Evolutionary conservation across 2,113 vertebrate species (phyloP), one percentile per base, ranked within the genome.

Genomic region (Colinus virginianus): DNA sequence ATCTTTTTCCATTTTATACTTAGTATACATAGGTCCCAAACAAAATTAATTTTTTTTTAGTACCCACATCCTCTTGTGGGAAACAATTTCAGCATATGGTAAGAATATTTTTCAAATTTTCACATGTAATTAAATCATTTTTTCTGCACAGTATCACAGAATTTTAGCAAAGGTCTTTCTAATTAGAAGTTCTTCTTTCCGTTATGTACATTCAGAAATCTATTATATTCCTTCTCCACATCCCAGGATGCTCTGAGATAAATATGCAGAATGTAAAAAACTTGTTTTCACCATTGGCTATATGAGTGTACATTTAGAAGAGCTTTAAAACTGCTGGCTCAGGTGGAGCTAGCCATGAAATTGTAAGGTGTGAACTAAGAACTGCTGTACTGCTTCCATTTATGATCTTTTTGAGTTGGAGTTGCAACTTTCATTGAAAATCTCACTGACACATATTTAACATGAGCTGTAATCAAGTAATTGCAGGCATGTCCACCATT

Each of bases 21-120:
- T 23, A 38, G 15, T 25, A 28, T 0, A 9, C 21, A 45, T 7
- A 1, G 5, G 7, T 18, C 8, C 68, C 21, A 61, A 18, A n/a
- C 11, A 7, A 6, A 64, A 26, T 16, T 19, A 14, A 8, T 6
- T 38, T 49, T 71, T 63, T 58, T 53, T n/a, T 7, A 42, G 11
- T 30, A 63, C 6, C 14, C 34, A 14, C 32, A 36, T 36, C 22
- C 36, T 21, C 13, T 55, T 71, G 5, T 13, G 76, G 62, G 21
- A 42, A 68, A 21, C 11, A 53, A 30, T 70, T 84, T 45, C 25
- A 75, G 9, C 17, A 11, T 40, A 13, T 2, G 6, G 40, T 72
- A 55, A 32, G 21, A 75, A 28, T 1, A 49, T 32, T 90, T 55
- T 38, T 61, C 30, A 38, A 71, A 48, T 42, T 55, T 42, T 16